Conservation (phyloP, 1,140 invertebrate genomes). For the Magallana gigas region DNA sequence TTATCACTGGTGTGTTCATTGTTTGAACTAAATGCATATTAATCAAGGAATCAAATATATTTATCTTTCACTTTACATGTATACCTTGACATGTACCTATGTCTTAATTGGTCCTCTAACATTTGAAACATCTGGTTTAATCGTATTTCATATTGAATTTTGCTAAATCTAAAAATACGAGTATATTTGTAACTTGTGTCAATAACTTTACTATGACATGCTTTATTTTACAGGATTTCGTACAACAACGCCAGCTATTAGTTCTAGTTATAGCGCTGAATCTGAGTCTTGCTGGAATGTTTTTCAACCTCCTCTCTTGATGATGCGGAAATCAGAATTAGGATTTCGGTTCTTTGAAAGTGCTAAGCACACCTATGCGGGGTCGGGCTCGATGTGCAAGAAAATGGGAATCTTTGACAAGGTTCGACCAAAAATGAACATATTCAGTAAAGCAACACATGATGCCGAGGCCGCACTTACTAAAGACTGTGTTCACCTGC, state of each 20-base stretch:
- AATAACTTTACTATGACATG: neutral
- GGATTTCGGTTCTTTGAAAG: constrained; percentile 19
- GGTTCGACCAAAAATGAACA: neutral
- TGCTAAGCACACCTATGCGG: constrained; percentile 15
- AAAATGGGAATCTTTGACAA: neutral
- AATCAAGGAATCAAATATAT: too few species aligned
- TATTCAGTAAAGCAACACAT: neutral
- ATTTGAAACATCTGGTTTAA: too few species aligned
- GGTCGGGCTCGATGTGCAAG: constrained; percentile 25
- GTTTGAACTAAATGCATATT: too few species aligned
- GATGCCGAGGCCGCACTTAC: neutral
- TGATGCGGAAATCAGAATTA: constrained; percentile 16
- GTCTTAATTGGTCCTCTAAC: too few species aligned
- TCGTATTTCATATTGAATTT: too few species aligned
- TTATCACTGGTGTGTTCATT: too few species aligned
- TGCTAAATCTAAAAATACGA: too few species aligned
- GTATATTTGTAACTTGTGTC: too few species aligned
- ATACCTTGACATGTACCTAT: too few species aligned
- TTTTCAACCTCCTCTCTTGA: constrained; percentile 89
- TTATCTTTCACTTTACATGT: too few species aligned
- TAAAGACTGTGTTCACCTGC: constrained; percentile 32
- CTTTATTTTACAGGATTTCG: constrained; percentile 92
- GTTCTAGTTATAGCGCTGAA: constrained; percentile 97
- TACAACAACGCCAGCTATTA: constrained; percentile 96
- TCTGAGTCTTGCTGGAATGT: constrained; percentile 96